phyloP scores from a whole-genome alignment of 2,113 vertebrate species.

The Pomatostomus ruficeps region DNA sequence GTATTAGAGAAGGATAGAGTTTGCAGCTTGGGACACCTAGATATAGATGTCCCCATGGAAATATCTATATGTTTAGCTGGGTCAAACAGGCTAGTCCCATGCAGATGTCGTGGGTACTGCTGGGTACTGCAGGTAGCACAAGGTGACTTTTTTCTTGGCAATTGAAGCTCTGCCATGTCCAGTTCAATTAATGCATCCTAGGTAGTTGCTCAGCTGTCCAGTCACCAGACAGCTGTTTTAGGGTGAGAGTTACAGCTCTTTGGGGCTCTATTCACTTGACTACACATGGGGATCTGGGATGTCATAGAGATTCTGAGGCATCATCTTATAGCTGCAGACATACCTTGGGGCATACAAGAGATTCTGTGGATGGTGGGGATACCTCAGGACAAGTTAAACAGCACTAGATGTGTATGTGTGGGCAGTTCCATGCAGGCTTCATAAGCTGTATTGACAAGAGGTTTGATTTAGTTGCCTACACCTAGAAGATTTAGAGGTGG shows the following conservation, averaged over 20 bases:
- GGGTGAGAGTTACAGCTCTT: not conserved
- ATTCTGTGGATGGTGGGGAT: not conserved
- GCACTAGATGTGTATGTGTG: not conserved
- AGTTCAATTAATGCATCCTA: not conserved
- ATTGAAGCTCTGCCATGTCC: not conserved
- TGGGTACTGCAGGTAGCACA: not conserved
- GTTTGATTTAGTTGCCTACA: not conserved
- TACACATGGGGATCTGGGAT: not conserved
- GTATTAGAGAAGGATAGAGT: not conserved
- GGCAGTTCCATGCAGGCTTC: not conserved
- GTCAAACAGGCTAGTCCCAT: not conserved
- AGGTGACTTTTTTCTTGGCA: not conserved
- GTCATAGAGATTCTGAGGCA: not conserved
- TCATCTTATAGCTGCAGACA: not conserved
- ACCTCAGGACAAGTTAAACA: not conserved
- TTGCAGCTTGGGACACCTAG: not conserved
- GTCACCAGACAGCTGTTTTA: not conserved
- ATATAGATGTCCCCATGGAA: not conserved
- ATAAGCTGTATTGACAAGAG: not conserved
- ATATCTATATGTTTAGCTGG: not conserved
- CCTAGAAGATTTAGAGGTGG: not conserved
- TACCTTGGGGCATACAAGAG: not conserved
- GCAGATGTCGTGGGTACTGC: not conserved
- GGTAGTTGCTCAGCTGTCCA: not conserved
- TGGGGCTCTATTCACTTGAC: not conserved